These are phyloP conservation scores for Agrypnus murinus DNA, from an alignment of 2,888 invertebrate species.

Conservation along the genomic window DNA sequence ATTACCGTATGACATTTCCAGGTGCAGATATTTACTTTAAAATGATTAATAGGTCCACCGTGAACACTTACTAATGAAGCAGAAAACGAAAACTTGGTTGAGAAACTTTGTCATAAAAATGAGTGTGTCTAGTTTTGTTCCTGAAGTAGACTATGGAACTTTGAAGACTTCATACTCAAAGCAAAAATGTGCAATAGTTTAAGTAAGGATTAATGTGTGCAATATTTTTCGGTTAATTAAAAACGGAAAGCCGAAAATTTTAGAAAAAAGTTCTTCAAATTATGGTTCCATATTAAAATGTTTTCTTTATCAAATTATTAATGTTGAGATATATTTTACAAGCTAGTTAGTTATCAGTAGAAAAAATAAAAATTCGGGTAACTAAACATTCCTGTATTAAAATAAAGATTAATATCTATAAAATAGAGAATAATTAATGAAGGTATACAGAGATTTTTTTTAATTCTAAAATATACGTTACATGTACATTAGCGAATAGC, in stretches of 20 bases:
- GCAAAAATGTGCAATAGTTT: not conserved
- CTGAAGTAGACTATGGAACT: not conserved
- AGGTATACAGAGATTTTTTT: not conserved
- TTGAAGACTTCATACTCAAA: constrained; percentile 9
- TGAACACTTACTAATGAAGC: constrained; percentile 21
- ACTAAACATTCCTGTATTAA: not conserved
- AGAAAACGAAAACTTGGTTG: constrained; percentile 25
- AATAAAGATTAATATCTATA: not conserved
- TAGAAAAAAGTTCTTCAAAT: too few relatives aligned
- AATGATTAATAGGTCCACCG: constrained; percentile 18
- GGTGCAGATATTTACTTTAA: constrained; percentile 22
- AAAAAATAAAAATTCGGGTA: too few relatives aligned
- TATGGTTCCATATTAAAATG: too few relatives aligned
- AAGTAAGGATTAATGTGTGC: not conserved
- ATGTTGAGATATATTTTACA: too few relatives aligned
- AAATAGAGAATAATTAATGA: not conserved
- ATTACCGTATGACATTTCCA: not conserved
- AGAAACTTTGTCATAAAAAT: constrained; percentile 16
- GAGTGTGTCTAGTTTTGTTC: not conserved
- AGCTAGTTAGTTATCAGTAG: too few relatives aligned
- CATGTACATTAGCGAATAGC: constrained; percentile 65
- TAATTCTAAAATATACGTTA: constrained; percentile 4
- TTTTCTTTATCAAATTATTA: too few relatives aligned
- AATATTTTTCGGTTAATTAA: not conserved
- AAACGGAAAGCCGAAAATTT: too few relatives aligned